These are phyloP conservation scores for Drosophila emarginata DNA, from an alignment of 2,888 invertebrate genomes.

Conservation along the genomic window DNA sequence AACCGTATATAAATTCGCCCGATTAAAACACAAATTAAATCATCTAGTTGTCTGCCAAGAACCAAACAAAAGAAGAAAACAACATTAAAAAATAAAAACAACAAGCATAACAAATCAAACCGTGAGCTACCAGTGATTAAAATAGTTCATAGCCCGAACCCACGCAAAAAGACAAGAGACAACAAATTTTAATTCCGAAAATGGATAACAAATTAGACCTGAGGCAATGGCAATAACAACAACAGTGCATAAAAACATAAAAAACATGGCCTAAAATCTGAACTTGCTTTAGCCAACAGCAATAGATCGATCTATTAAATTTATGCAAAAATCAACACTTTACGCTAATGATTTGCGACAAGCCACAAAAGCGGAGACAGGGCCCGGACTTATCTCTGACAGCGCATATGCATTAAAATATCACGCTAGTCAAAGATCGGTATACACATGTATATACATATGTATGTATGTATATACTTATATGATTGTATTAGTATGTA, in stretches of 20 bases:
- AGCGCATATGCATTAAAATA: constrained; percentile 22
- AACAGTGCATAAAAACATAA: constrained; percentile 26
- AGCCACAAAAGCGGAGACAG: constrained; percentile 29
- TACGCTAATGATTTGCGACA: constrained; percentile 61
- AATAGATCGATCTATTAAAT: constrained; percentile 38
- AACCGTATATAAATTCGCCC: constrained; percentile 15
- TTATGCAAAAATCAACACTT: constrained; percentile 73
- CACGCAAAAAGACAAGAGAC: constrained; percentile 15
- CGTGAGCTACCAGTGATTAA: constrained; percentile 32
- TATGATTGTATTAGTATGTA: too few relatives aligned
- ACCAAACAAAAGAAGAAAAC: constrained; percentile 25
- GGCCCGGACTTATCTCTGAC: constrained; percentile 36
- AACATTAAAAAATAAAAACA: constrained; percentile 20
- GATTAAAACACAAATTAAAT: constrained; percentile 26
- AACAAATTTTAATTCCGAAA: constrained; percentile 17
- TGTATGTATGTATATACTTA: neutral
- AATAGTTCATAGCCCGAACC: constrained; percentile 31
- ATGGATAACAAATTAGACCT: constrained; percentile 35
- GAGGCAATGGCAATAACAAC: neutral
- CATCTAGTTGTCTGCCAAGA: constrained; percentile 14
- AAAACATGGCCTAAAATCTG: constrained; percentile 25
- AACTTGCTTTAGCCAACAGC: constrained; percentile 32
- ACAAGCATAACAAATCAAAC: constrained; percentile 37
- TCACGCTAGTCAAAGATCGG: neutral
- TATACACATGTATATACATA: neutral